Percentiles rank a stretch among this genome's conserved stretches.
phyloP scores from a whole-genome alignment of 1,140 invertebrate species.

The Ctenoplectra terminalis region DNA sequence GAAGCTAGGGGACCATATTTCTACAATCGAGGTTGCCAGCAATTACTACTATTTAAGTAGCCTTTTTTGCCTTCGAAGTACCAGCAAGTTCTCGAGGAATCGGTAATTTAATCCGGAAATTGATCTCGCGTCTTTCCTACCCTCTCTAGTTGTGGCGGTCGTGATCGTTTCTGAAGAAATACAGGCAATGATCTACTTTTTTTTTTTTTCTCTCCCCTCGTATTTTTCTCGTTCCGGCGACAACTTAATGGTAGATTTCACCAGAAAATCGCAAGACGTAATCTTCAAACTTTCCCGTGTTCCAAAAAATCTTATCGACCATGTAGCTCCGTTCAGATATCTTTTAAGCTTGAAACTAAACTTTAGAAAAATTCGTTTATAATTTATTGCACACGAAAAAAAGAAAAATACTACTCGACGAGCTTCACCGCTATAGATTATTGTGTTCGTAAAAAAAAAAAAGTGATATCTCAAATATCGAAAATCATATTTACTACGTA shows the following conservation, averaged over 20 bases:
- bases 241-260: slow-evolving; percentile 21
- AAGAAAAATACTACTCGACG: too few species aligned
- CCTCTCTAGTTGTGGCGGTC: neutral
- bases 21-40: neutral
- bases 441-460: too few species aligned
- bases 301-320: neutral
- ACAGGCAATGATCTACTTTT: neutral
- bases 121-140: neutral
- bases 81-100: neutral
- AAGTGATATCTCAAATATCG: too few species aligned
- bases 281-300: slow-evolving; percentile 3
- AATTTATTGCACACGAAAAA: too few species aligned
- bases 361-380: too few species aligned
- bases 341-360: too few species aligned
- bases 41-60: slow-evolving; percentile 16
- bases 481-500: too few species aligned
- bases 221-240: neutral
- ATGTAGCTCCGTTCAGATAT: too few species aligned
- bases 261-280: neutral
- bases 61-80: neutral
- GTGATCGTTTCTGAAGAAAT: slow-evolving; percentile 14
- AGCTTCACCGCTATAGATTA: too few species aligned
- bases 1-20: slow-evolving; percentile 1
- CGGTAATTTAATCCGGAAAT: slow-evolving; percentile 37
- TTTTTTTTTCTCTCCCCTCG: neutral